Evolutionary conservation across 2,888 invertebrate species (phyloP).

Genomic region (Eremobia ochroleuca): DNA sequence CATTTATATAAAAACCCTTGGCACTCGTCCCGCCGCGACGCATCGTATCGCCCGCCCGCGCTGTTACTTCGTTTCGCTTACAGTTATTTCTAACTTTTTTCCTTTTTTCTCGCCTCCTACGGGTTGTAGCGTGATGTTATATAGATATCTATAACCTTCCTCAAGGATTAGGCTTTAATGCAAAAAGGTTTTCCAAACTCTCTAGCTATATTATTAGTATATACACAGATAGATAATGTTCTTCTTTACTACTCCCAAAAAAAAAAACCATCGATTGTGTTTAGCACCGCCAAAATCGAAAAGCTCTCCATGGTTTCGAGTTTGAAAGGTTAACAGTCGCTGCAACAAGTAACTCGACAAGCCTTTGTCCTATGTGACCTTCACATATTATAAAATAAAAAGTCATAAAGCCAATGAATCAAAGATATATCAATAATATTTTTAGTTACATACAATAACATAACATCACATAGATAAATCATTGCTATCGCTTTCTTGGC

Average conservation of each 20-base stretch:
- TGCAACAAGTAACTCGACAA: neutral
- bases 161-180: neutral
- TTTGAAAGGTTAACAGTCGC: too few relatives aligned
- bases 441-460: constrained; percentile 30
- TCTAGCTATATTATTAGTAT: too few relatives aligned
- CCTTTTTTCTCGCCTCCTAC: neutral
- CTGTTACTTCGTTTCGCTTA: neutral
- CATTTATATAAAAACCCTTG: neutral
- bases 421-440: constrained; percentile 34
- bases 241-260: neutral
- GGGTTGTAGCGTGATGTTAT: neutral
- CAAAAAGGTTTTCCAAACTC: neutral
- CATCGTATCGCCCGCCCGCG: neutral
- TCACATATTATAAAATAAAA: constrained; percentile 15
- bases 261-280: neutral
- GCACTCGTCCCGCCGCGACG: neutral
- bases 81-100: neutral
- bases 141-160: neutral
- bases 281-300: neutral
- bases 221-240: neutral
- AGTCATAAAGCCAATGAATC: neutral
- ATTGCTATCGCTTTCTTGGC: constrained; percentile 26
- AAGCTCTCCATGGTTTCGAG: neutral
- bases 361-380: constrained; percentile 20
- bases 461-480: constrained; percentile 10